Percentiles rank a stretch among this genome's conserved stretches.
Conservation (phyloP, 2,888 invertebrate species). For the Dolichopus griseipennis region DNA sequence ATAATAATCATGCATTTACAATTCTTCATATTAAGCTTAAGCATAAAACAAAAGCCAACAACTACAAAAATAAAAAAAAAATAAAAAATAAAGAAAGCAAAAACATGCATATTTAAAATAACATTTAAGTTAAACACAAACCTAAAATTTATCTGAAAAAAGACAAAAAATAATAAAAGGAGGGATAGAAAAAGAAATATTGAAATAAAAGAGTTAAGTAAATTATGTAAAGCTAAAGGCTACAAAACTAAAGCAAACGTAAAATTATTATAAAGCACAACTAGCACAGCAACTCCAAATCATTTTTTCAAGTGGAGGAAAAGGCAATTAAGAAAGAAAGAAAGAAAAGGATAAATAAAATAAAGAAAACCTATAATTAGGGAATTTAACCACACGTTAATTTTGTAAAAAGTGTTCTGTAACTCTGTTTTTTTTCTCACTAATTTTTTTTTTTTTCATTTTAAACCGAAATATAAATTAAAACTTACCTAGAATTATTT, state of each 20-base stretch:
- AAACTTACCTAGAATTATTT: background rate
- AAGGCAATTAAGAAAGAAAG: background rate
- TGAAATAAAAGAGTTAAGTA: background rate
- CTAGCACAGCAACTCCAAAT: slow-evolving; percentile 12
- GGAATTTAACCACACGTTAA: slow-evolving; percentile 29
- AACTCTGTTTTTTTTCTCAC: background rate
- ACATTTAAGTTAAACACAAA: slow-evolving; percentile 6
- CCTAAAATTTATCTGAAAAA: background rate
- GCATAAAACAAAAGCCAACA: background rate
- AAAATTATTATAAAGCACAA: background rate
- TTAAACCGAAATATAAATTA: background rate
- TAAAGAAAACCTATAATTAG: slow-evolving; percentile 29
- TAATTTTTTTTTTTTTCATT: background rate
- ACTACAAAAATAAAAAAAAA: background rate
- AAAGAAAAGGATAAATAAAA: background rate
- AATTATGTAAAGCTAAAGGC: background rate
- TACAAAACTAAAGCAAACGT: background rate
- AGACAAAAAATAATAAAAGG: background rate
- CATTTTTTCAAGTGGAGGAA: too few species aligned
- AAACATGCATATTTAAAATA: background rate
- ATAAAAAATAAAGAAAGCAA: background rate
- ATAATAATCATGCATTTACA: background rate
- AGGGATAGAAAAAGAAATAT: too few species aligned
- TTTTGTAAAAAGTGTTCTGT: slow-evolving; percentile 18
- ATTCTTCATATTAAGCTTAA: background rate